Evolutionary conservation across 2,113 vertebrate species (phyloP).

Genomic region (Alligator sinensis): DNA sequence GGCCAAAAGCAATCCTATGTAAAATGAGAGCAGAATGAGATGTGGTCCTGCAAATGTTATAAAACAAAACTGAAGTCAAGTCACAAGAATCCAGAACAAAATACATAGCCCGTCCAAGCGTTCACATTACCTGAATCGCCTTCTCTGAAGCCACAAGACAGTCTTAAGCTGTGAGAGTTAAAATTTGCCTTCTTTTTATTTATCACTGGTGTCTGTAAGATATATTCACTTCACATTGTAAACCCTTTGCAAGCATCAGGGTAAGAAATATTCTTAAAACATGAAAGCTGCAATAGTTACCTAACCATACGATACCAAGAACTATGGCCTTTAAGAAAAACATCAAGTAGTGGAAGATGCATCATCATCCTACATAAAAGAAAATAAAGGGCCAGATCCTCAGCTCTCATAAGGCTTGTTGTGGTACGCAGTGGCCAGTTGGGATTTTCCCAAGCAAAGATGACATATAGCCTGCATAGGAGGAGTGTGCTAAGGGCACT

Average conservation of each 20-base stretch:
- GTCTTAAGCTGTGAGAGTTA: too few relatives aligned
- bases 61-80: neutral
- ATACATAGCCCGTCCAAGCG: neutral
- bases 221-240: neutral
- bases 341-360: neutral
- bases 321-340: neutral
- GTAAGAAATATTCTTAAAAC: neutral
- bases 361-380: neutral
- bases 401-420: neutral
- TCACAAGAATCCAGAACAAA: too few relatives aligned
- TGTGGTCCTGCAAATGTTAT: neutral
- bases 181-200: too few relatives aligned
- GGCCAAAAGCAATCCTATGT: neutral
- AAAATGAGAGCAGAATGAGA: neutral
- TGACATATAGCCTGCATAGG: neutral
- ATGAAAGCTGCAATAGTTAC: neutral
- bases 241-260: neutral
- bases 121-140: neutral
- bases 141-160: neutral
- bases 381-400: neutral
- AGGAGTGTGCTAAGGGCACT: too few relatives aligned
- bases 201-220: too few relatives aligned
- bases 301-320: constrained; percentile 19
- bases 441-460: neutral
- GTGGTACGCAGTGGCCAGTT: neutral